phyloP scores from a whole-genome alignment of 1,140 invertebrate species.

The Sycophaga agraensis region DNA sequence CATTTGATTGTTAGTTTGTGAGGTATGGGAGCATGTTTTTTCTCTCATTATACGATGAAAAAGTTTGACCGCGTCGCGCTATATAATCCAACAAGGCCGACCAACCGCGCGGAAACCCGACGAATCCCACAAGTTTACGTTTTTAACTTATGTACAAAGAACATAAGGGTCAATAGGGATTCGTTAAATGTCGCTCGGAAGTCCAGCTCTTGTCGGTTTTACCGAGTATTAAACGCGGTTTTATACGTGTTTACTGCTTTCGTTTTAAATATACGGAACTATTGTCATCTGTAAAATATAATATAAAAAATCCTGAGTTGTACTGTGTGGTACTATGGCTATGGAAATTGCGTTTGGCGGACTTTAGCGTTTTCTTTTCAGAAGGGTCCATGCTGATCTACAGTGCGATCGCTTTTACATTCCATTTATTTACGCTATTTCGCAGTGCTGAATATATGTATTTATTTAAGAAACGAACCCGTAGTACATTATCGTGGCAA shows the following conservation, averaged over 20 bases:
- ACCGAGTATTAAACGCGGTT: neutral
- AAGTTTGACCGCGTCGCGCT: conserved; percentile 1
- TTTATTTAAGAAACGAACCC: conserved; percentile 24
- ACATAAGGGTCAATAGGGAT: neutral
- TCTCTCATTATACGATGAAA: conserved; percentile 40
- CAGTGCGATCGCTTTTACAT: conserved; percentile 1
- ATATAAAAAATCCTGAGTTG: conserved; percentile 60
- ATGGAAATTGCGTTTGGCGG: conserved; percentile 43
- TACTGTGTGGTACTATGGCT: conserved; percentile 60
- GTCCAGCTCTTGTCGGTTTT: neutral
- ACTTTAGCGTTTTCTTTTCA: conserved; percentile 15
- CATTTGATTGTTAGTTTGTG: conserved; percentile 56
- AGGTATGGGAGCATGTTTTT: conserved; percentile 56
- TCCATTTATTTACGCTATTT: conserved; percentile 24
- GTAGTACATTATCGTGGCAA: conserved; percentile 10
- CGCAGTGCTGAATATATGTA: conserved; percentile 17
- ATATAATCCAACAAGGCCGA: neutral
- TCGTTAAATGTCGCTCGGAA: no score
- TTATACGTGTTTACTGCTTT: conserved; percentile 17
- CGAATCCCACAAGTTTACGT: neutral
- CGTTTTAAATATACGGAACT: conserved; percentile 51
- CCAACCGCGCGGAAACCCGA: neutral
- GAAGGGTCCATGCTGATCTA: conserved; percentile 21
- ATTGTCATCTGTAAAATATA: conserved; percentile 61
- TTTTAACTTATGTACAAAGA: conserved; percentile 7